Evolutionary conservation across 2,888 invertebrate species (phyloP), one percentile per base, ranked within the genome.

Genomic region (Protodeltote pygarga): DNA sequence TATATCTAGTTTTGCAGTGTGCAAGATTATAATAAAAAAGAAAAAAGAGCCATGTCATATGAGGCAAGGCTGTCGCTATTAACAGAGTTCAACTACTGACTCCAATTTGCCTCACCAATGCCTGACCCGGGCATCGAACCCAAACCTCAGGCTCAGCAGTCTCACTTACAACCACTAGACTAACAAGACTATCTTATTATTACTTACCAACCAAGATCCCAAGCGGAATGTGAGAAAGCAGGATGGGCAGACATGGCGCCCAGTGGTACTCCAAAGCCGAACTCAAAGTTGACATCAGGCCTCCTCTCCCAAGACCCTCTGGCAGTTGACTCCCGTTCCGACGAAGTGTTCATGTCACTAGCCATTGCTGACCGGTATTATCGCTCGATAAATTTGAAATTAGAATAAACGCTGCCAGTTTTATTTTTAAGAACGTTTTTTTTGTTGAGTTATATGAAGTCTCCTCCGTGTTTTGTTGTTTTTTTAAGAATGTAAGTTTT

Each of bases 281-380:
- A 81, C 77, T 94, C 93, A 20, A 93, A 85, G 75, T 94, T 93
- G 52, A 94, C 90, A 24, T 93, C 93, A 2, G 89, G 72, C 5
- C 85, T 75, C 11, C 82, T 60, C 11, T 78, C 69, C 88, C 87
- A 85, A 13, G 87, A 81, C 1, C 82, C 78, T 13, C 71, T 61
- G 6, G 74, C 40, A 0, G 69, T 57, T 11, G 68, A 32, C 59
- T 74, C 73, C 5, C 65, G 59, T 38, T 77, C 81, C 0, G 74
- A 57, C 0, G 72, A 75, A 8, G 73, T 52, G 15, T 74, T 75
- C 49, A 77, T 71, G 29, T 87, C 88, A 52, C 88, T 88, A 24
- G 87, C 84, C 90, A 90, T 90, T 32, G 38, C 69, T 16, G 31
- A 51, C 37, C 41, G 32, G 9, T 41, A 33, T 23, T 10, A 31